Base-by-base conservation (phyloP, 2,797 vertebrate genomes). In the Chelon auratus region DNA sequence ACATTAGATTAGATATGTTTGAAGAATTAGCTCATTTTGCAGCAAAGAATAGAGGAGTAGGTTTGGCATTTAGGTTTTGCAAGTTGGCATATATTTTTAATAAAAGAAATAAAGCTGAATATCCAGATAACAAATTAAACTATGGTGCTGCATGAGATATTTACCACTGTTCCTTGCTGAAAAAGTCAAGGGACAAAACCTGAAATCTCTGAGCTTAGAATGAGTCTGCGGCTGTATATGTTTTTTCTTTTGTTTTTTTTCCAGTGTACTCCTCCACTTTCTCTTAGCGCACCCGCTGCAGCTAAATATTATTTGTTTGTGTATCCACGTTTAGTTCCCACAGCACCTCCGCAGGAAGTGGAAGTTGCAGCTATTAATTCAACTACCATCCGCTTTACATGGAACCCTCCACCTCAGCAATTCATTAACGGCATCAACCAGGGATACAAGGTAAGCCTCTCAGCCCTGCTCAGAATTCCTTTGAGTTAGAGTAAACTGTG, bases 401-500 rank as follows among this genome's bases (percentile, higher is more conserved):
- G 97, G 97, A 97, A 93, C 74, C 97, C 97, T 9, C 97, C 97
- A 0, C 97, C 97, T 4, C 97, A 98, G 79, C 97, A 99, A 82
- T 99, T 99, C 81, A 97, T 99, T 86, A 98, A 99, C 0, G 97
- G 97, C 62, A 98, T 99, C 87, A 99, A 98, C 93, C 97, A 99
- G 87, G 97, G 97, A 1, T 99, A 98, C 90, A 99, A 98, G 96
- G 97, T 97, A 93, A 87, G 78, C 17, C n/a, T 68, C 22, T 62
- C 30, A 33, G 30, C 30, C 7, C 30, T 33, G 7, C 30, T 33
- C 30, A 33, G 5, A 33, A 33, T 6, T 7, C 30, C 30, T 33
- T 33, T 33, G 30, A 33, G 30, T 33, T 30, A 1, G 7, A 33
- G 30, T 8, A 33, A 33, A 33, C 30, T 33, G 30, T 33, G 30